Conservation (phyloP, 2,797 vertebrate genomes). For the Tadarida brasiliensis region DNA sequence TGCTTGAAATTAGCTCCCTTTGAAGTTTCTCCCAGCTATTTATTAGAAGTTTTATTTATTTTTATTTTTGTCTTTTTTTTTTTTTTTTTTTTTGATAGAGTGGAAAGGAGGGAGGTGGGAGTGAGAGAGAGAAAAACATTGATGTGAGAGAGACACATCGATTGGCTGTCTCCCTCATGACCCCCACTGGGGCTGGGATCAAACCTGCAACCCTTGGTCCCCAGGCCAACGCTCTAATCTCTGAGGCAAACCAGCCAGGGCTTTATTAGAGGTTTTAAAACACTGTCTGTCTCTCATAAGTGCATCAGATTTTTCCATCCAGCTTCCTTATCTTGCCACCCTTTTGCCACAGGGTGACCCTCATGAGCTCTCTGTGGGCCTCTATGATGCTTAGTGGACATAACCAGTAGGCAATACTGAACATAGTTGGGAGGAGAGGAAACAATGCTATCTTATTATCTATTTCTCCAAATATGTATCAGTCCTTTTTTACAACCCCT, state of each 20-base stretch:
- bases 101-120: too few species aligned
- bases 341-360: not conserved
- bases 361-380: not conserved
- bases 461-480: not conserved
- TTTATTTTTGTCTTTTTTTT: too few species aligned
- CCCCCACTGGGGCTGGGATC: too few species aligned
- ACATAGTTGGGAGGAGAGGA: not conserved
- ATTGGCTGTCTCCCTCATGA: too few species aligned
- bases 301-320: not conserved
- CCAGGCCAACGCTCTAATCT: too few species aligned
- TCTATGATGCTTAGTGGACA: not conserved
- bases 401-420: not conserved
- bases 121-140: too few species aligned
- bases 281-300: not conserved
- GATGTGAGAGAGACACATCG: too few species aligned
- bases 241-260: too few species aligned
- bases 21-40: constrained; percentile 31
- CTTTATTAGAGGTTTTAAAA: not conserved
- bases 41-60: not conserved
- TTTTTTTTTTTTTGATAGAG: too few species aligned
- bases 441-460: not conserved
- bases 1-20: not conserved
- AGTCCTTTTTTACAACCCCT: not conserved
- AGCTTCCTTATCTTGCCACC: not conserved
- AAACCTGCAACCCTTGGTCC: too few species aligned